These are phyloP conservation scores for Eutrigla gurnardus DNA, from an alignment of 2,797 vertebrate genomes.

Conservation along the genomic window DNA sequence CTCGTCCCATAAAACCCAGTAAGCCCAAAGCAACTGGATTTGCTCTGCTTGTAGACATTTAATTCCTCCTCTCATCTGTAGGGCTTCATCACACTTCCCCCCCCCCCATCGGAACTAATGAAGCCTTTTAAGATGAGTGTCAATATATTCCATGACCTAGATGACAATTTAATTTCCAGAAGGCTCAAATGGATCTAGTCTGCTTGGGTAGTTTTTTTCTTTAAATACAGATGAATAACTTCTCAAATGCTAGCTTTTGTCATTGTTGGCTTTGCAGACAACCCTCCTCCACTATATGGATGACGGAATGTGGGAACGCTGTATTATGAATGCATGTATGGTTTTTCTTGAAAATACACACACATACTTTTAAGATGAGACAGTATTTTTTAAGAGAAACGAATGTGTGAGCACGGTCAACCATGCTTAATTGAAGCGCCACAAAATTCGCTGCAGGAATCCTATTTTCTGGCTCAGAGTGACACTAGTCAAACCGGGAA, in stretches of 20 bases:
- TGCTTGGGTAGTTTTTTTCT: too few relatives aligned
- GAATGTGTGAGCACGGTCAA: not conserved
- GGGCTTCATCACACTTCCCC: slow-evolving; percentile 14
- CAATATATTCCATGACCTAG: slow-evolving; percentile 10
- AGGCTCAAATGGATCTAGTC: not conserved
- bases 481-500: not conserved
- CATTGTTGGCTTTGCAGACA: not conserved
- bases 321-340: not conserved
- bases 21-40: slow-evolving; percentile 25
- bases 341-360: not conserved
- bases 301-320: not conserved
- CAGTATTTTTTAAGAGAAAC: not conserved
- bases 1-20: slow-evolving; percentile 11
- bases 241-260: not conserved
- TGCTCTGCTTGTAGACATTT: slow-evolving; percentile 24
- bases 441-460: not conserved
- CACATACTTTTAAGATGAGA: not conserved
- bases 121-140: slow-evolving; percentile 1
- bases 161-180: not conserved
- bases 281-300: not conserved
- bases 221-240: not conserved
- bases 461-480: slow-evolving; percentile 5
- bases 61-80: slow-evolving; percentile 26
- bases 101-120: slow-evolving; percentile 9
- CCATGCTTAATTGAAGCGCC: not conserved